A percentile compares a stretch with the other conserved stretches of the same genome.
phyloP scores from a whole-genome alignment of 2,113 vertebrate species.

The Asarcornis scutulata region DNA sequence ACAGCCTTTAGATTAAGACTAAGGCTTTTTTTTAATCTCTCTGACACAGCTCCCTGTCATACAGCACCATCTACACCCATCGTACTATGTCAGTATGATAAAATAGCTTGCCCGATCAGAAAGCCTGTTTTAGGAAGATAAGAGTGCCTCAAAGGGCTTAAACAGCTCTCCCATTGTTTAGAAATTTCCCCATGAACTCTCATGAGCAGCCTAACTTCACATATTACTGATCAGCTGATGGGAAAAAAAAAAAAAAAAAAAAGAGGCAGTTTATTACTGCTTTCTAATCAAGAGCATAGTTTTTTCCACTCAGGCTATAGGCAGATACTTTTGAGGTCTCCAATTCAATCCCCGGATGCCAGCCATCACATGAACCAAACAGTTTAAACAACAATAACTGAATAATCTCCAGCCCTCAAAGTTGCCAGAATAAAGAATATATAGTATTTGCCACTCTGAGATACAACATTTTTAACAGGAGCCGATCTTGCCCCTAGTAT shows the following conservation, averaged over 20 bases:
- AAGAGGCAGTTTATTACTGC: constrained; percentile 38
- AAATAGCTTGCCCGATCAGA: constrained; percentile 32
- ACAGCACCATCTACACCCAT: constrained; percentile 2
- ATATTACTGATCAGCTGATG: constrained; percentile 47
- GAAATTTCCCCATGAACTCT: constrained; percentile 25
- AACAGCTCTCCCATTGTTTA: constrained; percentile 44
- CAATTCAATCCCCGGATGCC: constrained; percentile 15
- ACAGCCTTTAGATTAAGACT: background rate
- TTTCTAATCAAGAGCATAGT: constrained; percentile 41
- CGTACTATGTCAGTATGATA: background rate
- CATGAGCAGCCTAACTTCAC: constrained; percentile 37
- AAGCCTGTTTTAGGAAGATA: constrained; percentile 42
- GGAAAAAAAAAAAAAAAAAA: constrained; percentile 14
- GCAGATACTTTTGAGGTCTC: constrained; percentile 13
- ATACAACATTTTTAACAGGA: background rate
- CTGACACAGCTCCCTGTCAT: background rate
- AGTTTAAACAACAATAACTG: background rate
- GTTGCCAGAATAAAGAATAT: background rate
- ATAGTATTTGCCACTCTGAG: background rate
- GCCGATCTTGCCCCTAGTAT: background rate
- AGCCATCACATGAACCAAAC: constrained; percentile 10
- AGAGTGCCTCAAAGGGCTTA: constrained; percentile 14
- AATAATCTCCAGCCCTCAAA: background rate
- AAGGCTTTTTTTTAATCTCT: background rate
- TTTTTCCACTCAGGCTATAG: constrained; percentile 46